phyloP scores from a whole-genome alignment of 2,797 vertebrate species.

The Neolamprologus multifasciatus region DNA sequence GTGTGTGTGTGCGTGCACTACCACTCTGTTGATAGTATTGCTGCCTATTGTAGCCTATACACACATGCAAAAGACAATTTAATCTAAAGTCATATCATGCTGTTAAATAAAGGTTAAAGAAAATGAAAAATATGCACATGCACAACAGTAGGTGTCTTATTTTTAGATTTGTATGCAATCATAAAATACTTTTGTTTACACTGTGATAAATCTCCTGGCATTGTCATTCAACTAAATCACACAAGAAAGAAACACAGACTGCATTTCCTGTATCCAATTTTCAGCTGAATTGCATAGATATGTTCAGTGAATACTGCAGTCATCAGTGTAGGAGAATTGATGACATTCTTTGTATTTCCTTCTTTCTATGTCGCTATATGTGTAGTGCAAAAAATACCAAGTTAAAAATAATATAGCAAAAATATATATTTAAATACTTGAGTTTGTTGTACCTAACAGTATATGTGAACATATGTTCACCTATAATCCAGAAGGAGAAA shows the following conservation, averaged over 20 bases:
- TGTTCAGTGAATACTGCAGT: not conserved
- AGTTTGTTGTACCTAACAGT: not conserved
- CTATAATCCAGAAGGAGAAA: not conserved
- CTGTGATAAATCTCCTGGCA: not conserved
- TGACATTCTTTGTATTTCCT: not conserved
- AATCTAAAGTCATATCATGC: not conserved
- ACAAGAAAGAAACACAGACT: not conserved
- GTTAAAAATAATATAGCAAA: not conserved
- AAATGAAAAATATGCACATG: not conserved
- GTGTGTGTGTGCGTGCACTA: accelerated
- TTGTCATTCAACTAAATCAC: not conserved
- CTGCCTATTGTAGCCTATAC: not conserved
- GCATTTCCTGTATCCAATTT: not conserved
- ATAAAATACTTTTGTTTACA: not conserved
- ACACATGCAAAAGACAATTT: not conserved
- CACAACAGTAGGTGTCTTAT: not conserved
- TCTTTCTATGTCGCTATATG: not conserved
- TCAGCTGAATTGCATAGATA: not conserved
- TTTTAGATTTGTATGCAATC: not conserved
- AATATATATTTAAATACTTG: not conserved
- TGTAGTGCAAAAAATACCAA: not conserved
- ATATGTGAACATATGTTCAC: not conserved
- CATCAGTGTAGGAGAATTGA: not conserved
- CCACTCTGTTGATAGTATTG: not conserved
- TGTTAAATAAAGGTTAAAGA: not conserved